Evolutionary conservation across 2,113 vertebrate genomes (phyloP), one percentile per base, ranked within the genome.

Genomic region (Scomber japonicus): DNA sequence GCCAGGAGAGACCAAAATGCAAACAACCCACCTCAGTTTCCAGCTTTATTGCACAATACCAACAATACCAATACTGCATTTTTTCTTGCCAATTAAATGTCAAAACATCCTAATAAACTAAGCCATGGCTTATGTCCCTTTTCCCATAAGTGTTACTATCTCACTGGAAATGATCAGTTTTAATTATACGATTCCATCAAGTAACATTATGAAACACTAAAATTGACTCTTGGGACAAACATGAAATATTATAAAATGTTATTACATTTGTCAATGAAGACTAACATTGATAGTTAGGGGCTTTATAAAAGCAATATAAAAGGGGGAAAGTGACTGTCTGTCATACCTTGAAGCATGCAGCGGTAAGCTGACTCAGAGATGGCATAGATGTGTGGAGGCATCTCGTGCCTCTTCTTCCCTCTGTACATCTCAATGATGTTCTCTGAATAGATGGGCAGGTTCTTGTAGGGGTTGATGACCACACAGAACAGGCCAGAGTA

Each of bases 401-500:
- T 95, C 83, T 95, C 94, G 11, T 95, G 94, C 48, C 94, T 90
- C 83, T 95, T 95, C 91, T 95, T 95, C 61, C 94, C 94, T 75
- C 93, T 81, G 89, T 95, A 95, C 94, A 95, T 95, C 86, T 95
- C 94, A 4, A 95, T 91, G 90, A 95, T 95, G 92, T 95, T 94
- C 88, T 95, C 94, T 2, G 93, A 95, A 44, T 95, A 95, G 80
- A 95, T 95, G 86, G 94, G 94, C 78, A 95, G 88, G 90, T 95
- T 95, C 91, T 95, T 95, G 92, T 95, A 95, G 49, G 94, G 94
- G 90, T 95, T 95, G 87, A 95, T 95, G 65, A 95, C 94, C 91
- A 95, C 94, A 3, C 94, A 95, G 83, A 95, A 95, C 24, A 95
- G 89, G 31, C 94, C 94, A 5, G 93, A 94, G 80, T 95, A 95